Evolutionary conservation across 1,140 invertebrate species (phyloP), one percentile per base, ranked within the genome.

Genomic region (Cyclargus thomasi): DNA sequence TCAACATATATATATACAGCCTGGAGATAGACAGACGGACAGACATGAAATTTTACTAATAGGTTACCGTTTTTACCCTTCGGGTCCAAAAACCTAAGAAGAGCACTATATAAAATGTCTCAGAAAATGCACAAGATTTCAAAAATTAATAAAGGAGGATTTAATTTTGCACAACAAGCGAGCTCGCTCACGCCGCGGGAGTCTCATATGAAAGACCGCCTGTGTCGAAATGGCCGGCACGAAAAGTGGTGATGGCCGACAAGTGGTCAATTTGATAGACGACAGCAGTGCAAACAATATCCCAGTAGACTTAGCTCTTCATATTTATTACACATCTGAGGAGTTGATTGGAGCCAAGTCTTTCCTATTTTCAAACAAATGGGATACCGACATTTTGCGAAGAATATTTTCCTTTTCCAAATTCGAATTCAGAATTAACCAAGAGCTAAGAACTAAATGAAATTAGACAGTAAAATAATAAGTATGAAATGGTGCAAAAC

Each of bases 211-310:
- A 67, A 55, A 62, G 67, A 57, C 71, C 68, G 68, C 69, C 69
- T 47, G 68, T 29, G 71, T 55, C 67, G 55, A 59, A 59, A 59
- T 67, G 65, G 21, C 53, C 36, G 18, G 47, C n/a, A 55, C 39
- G 29, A 5, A 29, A 64, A 69, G 67, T 62, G 53, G 35, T 70
- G 63, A 64, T 18, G 64, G 55, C 65, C 64, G 63, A 39, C 63
- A 69, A 57, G 29, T 65, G 53, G 55, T 59, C 55, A 59, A 59
- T 59, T 59, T 59, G 3, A 59, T 55, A 39, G 53, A 70, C 63
- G 64, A 72, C 65, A 72, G 71, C 67, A 57, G 59, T 7, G 65
- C 65, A 72, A 72, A 72, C 68, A 72, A 53, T 18, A 64, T n/a
- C 53, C 22, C 2, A 18, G 39, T 47, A 16, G 10, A 47, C 39